These are phyloP conservation scores for Boloria euphrosyne DNA, from an alignment of 2,888 invertebrate genomes.

Conservation along the genomic window DNA sequence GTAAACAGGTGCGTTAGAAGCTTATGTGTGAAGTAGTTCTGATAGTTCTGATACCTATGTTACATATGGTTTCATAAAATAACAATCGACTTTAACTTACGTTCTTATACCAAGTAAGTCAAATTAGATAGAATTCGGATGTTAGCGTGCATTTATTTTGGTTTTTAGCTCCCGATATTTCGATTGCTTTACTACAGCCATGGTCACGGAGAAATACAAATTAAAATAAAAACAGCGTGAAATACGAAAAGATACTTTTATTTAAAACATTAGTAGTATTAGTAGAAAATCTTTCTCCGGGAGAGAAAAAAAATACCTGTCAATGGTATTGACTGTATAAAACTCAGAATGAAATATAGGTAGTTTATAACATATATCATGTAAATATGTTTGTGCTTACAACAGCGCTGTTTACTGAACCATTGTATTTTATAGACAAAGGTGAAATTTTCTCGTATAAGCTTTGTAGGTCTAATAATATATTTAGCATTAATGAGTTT, in stretches of 20 bases:
- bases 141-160: too few relatives aligned
- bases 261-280: neutral
- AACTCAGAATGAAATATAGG: neutral
- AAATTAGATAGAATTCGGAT: too few relatives aligned
- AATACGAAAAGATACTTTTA: neutral
- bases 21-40: constrained; percentile 8
- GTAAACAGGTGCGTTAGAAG: constrained; percentile 28
- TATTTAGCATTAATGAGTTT: constrained; percentile 21
- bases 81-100: neutral
- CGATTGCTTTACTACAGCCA: neutral
- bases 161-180: too few relatives aligned
- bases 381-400: constrained; percentile 5
- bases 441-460: constrained; percentile 16
- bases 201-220: neutral
- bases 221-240: too few relatives aligned
- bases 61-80: neutral
- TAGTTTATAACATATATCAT: neutral
- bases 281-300: too few relatives aligned
- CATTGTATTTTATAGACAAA: constrained; percentile 17
- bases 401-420: constrained; percentile 5
- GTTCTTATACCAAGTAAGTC: too few relatives aligned
- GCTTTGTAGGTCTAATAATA: constrained; percentile 21
- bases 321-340: too few relatives aligned
- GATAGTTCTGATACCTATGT: neutral
- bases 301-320: too few relatives aligned